A percentile compares a stretch with the other conserved stretches of the same genome.
These are phyloP conservation scores for Magallana ariakensis DNA, from an alignment of 1,140 invertebrate species.

Conservation along the genomic window DNA sequence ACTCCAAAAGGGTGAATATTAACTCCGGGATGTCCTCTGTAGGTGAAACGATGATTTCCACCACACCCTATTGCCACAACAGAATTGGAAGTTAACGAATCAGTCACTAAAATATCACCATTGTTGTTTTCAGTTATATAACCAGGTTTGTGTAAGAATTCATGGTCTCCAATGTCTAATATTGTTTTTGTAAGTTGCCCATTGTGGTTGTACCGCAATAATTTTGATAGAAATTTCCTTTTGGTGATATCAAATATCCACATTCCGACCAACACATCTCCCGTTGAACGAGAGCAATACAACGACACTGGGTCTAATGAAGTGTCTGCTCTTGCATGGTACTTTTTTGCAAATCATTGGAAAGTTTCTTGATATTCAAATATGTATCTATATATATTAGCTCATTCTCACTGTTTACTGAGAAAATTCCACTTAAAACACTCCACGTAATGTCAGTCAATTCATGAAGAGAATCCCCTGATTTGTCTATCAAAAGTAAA, in stretches of 20 bases:
- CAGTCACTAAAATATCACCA: neutral
- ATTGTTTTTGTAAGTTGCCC: neutral
- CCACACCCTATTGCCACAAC: neutral
- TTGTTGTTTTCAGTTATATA: neutral
- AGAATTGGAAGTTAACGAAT: neutral
- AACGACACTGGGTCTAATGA: neutral
- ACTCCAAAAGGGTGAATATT: neutral
- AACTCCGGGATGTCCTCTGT: neutral
- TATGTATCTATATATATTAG: neutral
- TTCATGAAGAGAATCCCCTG: neutral
- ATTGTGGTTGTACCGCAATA: neutral
- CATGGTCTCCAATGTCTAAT: neutral
- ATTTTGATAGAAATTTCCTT: neutral
- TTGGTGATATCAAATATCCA: neutral
- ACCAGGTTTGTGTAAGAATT: neutral
- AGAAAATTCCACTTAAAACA: neutral
- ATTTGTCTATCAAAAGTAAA: neutral
- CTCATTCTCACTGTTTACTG: neutral
- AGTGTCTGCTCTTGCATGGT: neutral
- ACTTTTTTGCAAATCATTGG: neutral
- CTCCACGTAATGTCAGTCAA: neutral
- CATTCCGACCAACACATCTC: neutral
- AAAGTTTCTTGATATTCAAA: neutral
- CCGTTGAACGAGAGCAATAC: neutral
- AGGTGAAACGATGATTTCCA: neutral